Evolutionary conservation across 2,113 vertebrate genomes (phyloP), one percentile per base, ranked within the genome.

Genomic region (Lophochroa leadbeateri): DNA sequence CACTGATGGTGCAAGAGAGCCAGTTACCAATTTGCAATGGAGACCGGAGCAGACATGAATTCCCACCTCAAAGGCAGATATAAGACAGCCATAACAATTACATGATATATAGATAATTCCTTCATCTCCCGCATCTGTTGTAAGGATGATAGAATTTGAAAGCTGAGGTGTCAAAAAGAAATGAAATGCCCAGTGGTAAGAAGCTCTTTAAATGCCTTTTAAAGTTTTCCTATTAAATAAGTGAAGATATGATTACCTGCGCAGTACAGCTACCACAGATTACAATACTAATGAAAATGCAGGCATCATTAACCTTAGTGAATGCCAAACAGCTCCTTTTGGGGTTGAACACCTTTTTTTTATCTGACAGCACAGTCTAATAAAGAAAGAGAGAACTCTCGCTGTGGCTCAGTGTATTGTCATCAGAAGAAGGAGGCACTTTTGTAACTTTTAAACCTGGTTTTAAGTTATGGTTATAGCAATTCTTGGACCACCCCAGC

Each of bases 401-500:
- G 17, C 47, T 9, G 7, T 64, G 17, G 29, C 21, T 86, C 49
- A 57, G 5, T 50, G 16, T n/a, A 52, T 46, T 41, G 2, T 46
- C 27, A 53, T 89, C 61, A 96, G 10, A 75, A 91, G 13, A 50
- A 76, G 14, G 20, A 50, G 61, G 31, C 18, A 82, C 29, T 21
- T 78, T 78, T 92, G 28, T 29, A 83, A 83, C 49, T 96, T 92
- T 93, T 68, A 92, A 92, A 65, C 24, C 47, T 67, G 33, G 24
- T 72, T 96, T 96, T 90, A 92, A 92, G 80, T 90, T 96, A 82
- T 47, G 67, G 77, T 55, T 92, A 85, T 88, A 21, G 7, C 9
- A 69, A 86, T 84, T 33, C 44, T 70, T 55, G 85, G 95, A 97
- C 97, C 96, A 95, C 96, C 90, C 82, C 33, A 74, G 79, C 21